Conservation (phyloP, 2,113 vertebrate genomes). For the Notothenia coriiceps region DNA sequence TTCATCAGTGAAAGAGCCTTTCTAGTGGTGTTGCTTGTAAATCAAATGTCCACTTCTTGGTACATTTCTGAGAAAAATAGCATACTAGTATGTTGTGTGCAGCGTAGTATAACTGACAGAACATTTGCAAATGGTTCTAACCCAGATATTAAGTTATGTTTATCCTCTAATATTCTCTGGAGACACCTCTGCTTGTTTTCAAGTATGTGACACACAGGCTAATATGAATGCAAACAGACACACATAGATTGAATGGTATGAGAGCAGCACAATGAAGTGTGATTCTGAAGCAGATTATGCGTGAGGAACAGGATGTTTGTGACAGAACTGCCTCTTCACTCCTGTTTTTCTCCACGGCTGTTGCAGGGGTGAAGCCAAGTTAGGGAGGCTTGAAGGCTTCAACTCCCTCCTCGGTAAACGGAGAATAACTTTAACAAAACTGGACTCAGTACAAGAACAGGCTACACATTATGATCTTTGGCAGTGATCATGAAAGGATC, state of each 20-base stretch:
- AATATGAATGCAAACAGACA: constrained; percentile 36
- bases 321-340: constrained; percentile 68
- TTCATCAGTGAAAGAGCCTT: constrained; percentile 28
- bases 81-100: neutral
- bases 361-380: constrained; percentile 70
- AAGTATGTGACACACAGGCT: constrained; percentile 7
- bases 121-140: neutral
- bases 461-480: constrained; percentile 12
- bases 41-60: constrained; percentile 21
- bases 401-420: constrained; percentile 34
- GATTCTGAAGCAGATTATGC: constrained; percentile 72
- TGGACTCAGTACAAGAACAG: constrained; percentile 18
- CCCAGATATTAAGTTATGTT: neutral
- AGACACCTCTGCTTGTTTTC: constrained; percentile 27
- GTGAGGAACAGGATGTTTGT: constrained; percentile 75
- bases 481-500: constrained; percentile 19
- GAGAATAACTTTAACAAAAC: constrained; percentile 33
- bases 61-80: constrained; percentile 1
- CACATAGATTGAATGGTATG: constrained; percentile 47
- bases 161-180: neutral
- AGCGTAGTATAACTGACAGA: neutral
- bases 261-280: constrained; percentile 64
- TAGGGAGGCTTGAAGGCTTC: constrained; percentile 48
- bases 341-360: constrained; percentile 45
- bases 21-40: constrained; percentile 14